Evolutionary conservation across 2,797 vertebrate species (phyloP).

Genomic region (Sebastes itinus): DNA sequence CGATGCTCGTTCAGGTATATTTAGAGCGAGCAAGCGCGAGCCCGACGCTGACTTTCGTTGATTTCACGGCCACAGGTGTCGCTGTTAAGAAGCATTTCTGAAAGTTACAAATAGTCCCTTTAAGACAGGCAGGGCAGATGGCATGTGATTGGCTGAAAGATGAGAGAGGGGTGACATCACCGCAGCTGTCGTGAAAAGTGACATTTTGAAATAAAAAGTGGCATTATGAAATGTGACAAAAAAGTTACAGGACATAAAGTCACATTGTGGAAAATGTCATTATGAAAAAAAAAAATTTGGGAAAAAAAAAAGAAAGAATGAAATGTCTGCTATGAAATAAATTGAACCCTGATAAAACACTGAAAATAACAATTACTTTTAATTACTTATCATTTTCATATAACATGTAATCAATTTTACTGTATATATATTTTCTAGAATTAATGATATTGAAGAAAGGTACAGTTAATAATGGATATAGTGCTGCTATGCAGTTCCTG

Average conservation of each 20-base stretch:
- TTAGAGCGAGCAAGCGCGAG: too few relatives aligned
- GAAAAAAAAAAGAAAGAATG: too few relatives aligned
- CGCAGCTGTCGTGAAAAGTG: not conserved
- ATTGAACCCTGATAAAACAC: not conserved
- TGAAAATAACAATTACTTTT: not conserved
- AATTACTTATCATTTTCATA: not conserved
- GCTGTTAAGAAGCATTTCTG: too few relatives aligned
- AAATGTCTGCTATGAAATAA: not conserved
- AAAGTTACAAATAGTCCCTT: not conserved
- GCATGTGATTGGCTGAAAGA: not conserved
- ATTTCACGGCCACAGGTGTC: too few relatives aligned
- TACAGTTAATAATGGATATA: not conserved
- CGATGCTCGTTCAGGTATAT: too few relatives aligned
- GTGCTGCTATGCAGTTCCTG: constrained; percentile 38
- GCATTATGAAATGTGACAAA: not conserved
- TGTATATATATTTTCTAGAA: not conserved
- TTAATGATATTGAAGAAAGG: not conserved
- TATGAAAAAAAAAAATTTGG: not conserved
- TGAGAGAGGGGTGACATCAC: not conserved
- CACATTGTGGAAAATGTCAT: not conserved
- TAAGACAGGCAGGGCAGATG: not conserved
- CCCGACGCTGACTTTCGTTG: too few relatives aligned
- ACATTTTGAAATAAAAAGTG: not conserved
- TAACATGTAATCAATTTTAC: not conserved
- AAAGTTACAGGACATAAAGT: not conserved